Percentiles rank a stretch among this genome's conserved stretches.
phyloP scores from a whole-genome alignment of 2,113 vertebrate genomes.

The Tyrannus savana region DNA sequence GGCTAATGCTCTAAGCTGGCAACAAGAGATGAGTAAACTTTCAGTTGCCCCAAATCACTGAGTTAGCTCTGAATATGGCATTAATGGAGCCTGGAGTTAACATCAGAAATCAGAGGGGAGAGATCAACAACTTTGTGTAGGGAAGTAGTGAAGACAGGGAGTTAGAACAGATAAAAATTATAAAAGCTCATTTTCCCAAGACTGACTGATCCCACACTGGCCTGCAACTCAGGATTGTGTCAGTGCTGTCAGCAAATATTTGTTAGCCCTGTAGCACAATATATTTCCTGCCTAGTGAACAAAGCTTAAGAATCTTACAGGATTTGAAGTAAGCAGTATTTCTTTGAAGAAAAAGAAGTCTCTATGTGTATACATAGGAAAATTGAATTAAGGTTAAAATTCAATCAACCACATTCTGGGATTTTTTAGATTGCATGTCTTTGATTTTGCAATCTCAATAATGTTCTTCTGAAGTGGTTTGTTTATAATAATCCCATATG shows the following conservation, averaged over 20 bases:
- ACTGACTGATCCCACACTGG: not conserved
- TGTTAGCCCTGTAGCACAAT: not conserved
- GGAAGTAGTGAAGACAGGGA: not conserved
- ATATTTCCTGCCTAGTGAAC: not conserved
- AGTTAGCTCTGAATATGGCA: not conserved
- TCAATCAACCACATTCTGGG: not conserved
- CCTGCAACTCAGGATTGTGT: not conserved
- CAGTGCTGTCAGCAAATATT: not conserved
- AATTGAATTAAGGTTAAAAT: not conserved
- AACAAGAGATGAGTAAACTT: not conserved
- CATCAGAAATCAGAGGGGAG: not conserved
- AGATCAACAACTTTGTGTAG: not conserved
- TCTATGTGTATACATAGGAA: not conserved
- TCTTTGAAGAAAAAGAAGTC: not conserved
- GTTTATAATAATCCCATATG: not conserved
- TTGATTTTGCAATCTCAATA: not conserved
- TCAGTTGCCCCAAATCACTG: not conserved
- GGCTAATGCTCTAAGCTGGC: not conserved
- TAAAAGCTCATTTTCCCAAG: not conserved
- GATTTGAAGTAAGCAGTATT: not conserved
- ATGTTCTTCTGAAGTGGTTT: not conserved
- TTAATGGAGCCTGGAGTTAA: not conserved
- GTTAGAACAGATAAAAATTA: not conserved
- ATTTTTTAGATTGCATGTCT: not conserved
- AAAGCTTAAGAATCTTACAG: not conserved